Evolutionary conservation across 2,113 vertebrate genomes (phyloP).

Genomic region (Phrynocephalus versicolor): DNA sequence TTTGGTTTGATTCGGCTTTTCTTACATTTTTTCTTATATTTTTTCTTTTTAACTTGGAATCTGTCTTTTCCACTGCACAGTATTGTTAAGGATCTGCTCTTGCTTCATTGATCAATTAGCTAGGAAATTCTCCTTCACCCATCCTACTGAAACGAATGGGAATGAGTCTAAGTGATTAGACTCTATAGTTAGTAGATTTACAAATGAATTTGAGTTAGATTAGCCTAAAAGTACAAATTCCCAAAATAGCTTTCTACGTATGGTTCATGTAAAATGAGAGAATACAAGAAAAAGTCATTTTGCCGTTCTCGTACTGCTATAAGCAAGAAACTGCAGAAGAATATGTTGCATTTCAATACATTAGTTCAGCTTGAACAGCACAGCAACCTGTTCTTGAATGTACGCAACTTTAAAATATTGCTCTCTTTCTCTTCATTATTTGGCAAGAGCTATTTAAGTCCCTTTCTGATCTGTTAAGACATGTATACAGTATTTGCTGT

Average conservation of each 20-base stretch:
- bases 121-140: not conserved
- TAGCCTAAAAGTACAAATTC: not conserved
- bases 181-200: not conserved
- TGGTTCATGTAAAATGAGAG: not conserved
- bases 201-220: not conserved
- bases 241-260: not conserved
- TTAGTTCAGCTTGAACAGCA: conserved; percentile 1
- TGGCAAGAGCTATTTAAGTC: not conserved
- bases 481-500: not conserved
- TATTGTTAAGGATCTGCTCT: not conserved
- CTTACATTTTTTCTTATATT: too few species aligned
- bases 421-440: not conserved
- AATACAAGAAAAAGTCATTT: not conserved
- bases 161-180: not conserved
- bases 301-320: not conserved
- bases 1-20: not conserved
- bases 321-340: not conserved
- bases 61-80: not conserved
- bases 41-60: not conserved
- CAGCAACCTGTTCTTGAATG: not conserved
- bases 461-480: conserved; percentile 3
- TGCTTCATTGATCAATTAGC: not conserved
- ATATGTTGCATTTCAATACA: not conserved
- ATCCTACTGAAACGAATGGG: not conserved
- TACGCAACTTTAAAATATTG: not conserved